Conservation (phyloP, 2,797 vertebrate species). For the Esox masquinongy region DNA sequence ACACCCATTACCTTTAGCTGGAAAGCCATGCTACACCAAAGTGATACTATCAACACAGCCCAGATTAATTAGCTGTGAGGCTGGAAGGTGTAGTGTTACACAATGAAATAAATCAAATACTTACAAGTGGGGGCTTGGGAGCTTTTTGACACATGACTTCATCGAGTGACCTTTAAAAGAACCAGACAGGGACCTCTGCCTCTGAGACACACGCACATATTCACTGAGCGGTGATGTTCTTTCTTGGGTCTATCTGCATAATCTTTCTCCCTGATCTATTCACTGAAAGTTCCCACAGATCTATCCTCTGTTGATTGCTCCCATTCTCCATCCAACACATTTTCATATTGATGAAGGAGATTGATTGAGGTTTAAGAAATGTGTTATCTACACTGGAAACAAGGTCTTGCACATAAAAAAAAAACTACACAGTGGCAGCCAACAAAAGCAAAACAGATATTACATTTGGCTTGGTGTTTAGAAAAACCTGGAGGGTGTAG, state of each 20-base stretch:
- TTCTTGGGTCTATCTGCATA: background rate
- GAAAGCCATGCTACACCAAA: slow-evolving; percentile 27
- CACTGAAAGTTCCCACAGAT: background rate
- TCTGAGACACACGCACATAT: background rate
- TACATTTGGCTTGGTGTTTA: background rate
- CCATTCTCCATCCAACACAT: background rate
- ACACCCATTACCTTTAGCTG: slow-evolving; percentile 25
- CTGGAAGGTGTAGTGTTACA: slow-evolving; percentile 8
- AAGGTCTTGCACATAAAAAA: background rate
- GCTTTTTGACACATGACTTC: background rate
- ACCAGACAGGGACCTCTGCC: background rate
- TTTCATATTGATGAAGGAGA: background rate
- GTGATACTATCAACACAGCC: slow-evolving; percentile 37
- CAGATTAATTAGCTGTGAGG: slow-evolving; percentile 35
- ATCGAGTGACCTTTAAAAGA: slow-evolving; percentile 1
- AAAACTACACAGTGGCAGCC: background rate
- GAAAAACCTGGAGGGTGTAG: too few relatives aligned
- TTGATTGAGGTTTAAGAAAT: background rate
- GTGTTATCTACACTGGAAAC: background rate
- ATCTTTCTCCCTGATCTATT: background rate
- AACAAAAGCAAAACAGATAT: background rate
- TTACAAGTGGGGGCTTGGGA: too few relatives aligned
- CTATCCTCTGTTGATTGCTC: background rate
- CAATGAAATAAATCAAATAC: background rate
- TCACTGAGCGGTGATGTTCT: background rate